A percentile compares a stretch with the other conserved stretches of the same genome.
Conservation (phyloP, 2,797 vertebrate species). For the Apogon hyalosoma region DNA sequence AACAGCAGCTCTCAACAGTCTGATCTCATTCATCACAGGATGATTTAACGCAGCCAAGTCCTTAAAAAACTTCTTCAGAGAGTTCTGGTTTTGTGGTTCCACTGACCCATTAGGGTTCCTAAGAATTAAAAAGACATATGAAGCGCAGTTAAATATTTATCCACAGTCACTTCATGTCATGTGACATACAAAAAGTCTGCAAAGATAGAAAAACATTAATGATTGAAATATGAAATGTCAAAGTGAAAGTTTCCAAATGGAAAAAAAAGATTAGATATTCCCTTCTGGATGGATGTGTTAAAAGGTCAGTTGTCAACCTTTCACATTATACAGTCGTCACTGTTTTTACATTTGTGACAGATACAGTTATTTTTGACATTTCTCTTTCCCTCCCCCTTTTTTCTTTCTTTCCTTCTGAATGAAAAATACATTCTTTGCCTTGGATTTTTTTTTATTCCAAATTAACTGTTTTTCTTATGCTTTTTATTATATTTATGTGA, state of each 20-base stretch:
- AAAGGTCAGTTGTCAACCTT: conserved; percentile 40
- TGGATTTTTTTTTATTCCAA: too few relatives aligned
- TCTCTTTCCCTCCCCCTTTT: neutral
- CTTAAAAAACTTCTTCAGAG: conserved; percentile 5
- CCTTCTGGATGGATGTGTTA: conserved; percentile 24
- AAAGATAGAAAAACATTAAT: conserved; percentile 34
- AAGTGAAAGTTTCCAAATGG: conserved; percentile 24
- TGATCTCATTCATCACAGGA: neutral
- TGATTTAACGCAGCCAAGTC: neutral
- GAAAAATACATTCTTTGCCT: too few relatives aligned
- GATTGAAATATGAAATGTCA: conserved; percentile 44
- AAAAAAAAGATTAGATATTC: conserved; percentile 4
- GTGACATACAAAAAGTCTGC: conserved; percentile 20
- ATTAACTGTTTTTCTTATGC: too few relatives aligned
- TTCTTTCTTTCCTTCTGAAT: neutral
- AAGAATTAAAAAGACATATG: conserved; percentile 35
- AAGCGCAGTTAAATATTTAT: conserved; percentile 44
- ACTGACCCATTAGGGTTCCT: conserved; percentile 24
- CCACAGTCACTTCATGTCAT: conserved; percentile 20
- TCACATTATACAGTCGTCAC: conserved; percentile 26
- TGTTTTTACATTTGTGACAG: conserved; percentile 26
- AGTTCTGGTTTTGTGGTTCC: neutral
- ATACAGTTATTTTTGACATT: conserved; percentile 12
- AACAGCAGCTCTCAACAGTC: neutral
- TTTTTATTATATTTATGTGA: too few relatives aligned